Evolutionary conservation across 1,140 invertebrate species (phyloP), one percentile per base, ranked within the genome.

Genomic region (Brachionus plicatilis): DNA sequence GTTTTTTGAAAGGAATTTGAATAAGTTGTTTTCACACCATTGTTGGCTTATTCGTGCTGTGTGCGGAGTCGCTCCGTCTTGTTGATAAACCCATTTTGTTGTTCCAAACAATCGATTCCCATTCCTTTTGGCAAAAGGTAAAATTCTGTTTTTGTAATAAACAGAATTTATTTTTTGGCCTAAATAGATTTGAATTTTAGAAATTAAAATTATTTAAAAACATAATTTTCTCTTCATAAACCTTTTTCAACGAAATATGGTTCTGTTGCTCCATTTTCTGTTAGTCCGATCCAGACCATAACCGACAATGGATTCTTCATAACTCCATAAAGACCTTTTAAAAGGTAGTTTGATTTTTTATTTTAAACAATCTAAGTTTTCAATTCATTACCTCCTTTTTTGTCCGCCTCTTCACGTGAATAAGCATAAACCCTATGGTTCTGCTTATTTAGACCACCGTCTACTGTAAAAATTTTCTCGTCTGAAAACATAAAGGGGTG

Each of bases 191-290:
- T 56, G 50, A 56, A 17, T 56, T 17, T 56, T 56, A 56, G 50
- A 56, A 17, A 56, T 56, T 56, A 56, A 56, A 56, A 56, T 56
- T 20, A 56, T 56, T 56, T 56, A 56, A 56, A 56, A 56, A 56
- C 7, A 56, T 56, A 56, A 56, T 56, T 56, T 56, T 56, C 50
- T 56, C 50, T 56, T 56, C 50, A 56, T 20, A 56, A 3, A 56
- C 50, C 50, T 56, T 47, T 47, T 65, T 68, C 65, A 68, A 68
- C 24, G 33, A 68, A 68, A 68, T 68, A 68, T 65, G 56, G 56
- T 24, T 24, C 27, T 27, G 56, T 65, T 20, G 27, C 17, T 65
- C 56, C 11, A 65, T 65, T 65, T 27, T 8, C 17, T 65, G 56
- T 65, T 24, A 27, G 17, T 9, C 56, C 56, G 17, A 65, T 33